phyloP scores from a whole-genome alignment of 2,797 vertebrate species.

The Erethizon dorsatum region DNA sequence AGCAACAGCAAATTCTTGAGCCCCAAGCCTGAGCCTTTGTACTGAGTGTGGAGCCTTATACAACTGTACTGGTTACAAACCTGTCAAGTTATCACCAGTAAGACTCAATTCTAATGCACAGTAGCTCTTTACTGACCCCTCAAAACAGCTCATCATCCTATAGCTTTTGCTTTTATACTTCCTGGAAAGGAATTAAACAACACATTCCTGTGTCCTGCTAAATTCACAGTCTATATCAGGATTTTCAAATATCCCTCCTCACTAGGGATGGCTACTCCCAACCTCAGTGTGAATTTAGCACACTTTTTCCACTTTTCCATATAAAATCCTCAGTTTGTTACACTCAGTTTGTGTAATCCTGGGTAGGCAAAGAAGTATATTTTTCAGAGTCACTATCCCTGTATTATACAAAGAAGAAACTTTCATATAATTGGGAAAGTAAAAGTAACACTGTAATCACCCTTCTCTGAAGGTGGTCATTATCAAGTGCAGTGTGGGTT shows the following conservation, averaged over 20 bases:
- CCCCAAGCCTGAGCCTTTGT: not conserved
- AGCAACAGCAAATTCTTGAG: not conserved
- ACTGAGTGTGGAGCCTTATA: accelerated
- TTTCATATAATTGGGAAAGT: not conserved
- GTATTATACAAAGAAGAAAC: not conserved
- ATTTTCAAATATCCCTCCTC: not conserved
- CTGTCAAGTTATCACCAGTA: too few relatives aligned
- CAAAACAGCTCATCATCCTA: not conserved
- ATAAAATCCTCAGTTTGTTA: not conserved
- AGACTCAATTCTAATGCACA: not conserved
- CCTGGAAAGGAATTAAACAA: not conserved
- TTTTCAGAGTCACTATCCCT: not conserved
- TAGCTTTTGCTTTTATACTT: not conserved
- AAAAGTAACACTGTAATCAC: not conserved
- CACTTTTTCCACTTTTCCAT: not conserved
- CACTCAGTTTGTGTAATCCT: not conserved
- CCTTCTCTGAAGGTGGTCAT: not conserved
- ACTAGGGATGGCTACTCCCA: too few relatives aligned
- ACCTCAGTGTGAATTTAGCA: not conserved
- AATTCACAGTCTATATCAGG: not conserved
- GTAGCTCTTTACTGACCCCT: not conserved
- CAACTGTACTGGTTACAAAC: not conserved
- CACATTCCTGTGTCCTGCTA: not conserved
- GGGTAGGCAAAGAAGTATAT: not conserved
- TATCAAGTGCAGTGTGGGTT: not conserved